phyloP scores from a whole-genome alignment of 2,888 invertebrate species.

The Macrosiphum euphorbiae region DNA sequence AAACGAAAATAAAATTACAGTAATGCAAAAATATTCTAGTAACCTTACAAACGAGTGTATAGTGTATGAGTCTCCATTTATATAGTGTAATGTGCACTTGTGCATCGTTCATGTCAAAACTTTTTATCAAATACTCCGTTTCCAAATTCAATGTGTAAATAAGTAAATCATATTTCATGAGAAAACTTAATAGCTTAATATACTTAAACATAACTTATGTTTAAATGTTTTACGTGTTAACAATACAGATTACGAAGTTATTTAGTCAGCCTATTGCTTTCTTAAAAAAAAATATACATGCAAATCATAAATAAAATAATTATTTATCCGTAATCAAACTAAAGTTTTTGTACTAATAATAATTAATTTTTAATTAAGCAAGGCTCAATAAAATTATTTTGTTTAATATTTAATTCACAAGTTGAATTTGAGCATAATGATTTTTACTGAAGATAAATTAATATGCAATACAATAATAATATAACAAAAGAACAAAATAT shows the following conservation, averaged over 20 bases:
- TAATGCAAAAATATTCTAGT: conserved; percentile 31
- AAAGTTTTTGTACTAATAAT: neutral
- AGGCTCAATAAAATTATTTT: neutral
- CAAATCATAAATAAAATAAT: neutral
- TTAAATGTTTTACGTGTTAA: neutral
- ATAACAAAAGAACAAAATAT: neutral
- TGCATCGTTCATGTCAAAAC: conserved; percentile 9
- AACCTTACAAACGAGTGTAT: neutral
- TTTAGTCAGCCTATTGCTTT: neutral
- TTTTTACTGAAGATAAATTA: neutral
- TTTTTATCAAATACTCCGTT: conserved; percentile 6
- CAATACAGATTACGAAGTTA: neutral
- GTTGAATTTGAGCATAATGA: neutral
- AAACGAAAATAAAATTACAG: conserved; percentile 13
- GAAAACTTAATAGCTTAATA: conserved; percentile 14
- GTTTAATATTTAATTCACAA: neutral
- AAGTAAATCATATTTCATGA: conserved; percentile 24
- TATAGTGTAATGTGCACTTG: neutral
- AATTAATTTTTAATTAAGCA: neutral
- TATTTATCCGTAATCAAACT: neutral
- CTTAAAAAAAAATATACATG: neutral
- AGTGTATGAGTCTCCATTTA: conserved; percentile 1
- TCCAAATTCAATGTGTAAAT: neutral
- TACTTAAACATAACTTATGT: neutral
- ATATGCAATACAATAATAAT: neutral